phyloP scores from a whole-genome alignment of 1,140 invertebrate species.

The Campoletis sonorensis region DNA sequence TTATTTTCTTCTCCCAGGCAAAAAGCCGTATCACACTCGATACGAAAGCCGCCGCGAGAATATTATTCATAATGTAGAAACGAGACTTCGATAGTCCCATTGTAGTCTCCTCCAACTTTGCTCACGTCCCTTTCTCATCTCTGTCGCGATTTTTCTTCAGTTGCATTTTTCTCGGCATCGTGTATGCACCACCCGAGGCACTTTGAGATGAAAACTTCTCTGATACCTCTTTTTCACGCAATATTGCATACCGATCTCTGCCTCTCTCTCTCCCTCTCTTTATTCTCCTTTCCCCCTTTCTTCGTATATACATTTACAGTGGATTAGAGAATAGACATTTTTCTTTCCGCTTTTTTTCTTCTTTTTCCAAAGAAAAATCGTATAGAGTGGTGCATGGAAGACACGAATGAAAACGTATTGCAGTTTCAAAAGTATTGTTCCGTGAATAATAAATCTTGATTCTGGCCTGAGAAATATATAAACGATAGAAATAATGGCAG shows the following conservation, averaged over 20 bases:
- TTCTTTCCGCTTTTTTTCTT: not conserved
- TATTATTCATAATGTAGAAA: not conserved
- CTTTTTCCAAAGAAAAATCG: not conserved
- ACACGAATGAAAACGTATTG: not conserved
- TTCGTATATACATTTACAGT: not conserved
- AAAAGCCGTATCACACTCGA: not conserved
- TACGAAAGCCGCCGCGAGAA: constrained; percentile 5
- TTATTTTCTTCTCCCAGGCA: not conserved
- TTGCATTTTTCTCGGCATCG: not conserved
- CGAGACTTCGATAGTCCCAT: constrained; percentile 4
- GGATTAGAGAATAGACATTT: constrained; percentile 1
- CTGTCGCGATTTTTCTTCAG: constrained; percentile 5
- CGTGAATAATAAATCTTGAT: constrained; percentile 4
- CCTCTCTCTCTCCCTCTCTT: too few relatives aligned
- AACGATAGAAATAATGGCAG: not conserved
- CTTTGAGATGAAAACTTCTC: constrained; percentile 4
- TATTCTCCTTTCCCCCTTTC: too few relatives aligned
- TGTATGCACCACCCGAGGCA: not conserved
- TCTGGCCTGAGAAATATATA: not conserved
- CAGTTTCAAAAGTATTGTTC: not conserved
- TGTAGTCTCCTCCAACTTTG: not conserved
- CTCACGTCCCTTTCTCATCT: constrained; percentile 19
- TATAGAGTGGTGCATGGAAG: too few relatives aligned
- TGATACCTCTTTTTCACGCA: constrained; percentile 1
- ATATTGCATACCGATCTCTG: not conserved